Evolutionary conservation across 2,113 vertebrate species (phyloP).

Genomic region (Phalacrocorax brasilianus): DNA sequence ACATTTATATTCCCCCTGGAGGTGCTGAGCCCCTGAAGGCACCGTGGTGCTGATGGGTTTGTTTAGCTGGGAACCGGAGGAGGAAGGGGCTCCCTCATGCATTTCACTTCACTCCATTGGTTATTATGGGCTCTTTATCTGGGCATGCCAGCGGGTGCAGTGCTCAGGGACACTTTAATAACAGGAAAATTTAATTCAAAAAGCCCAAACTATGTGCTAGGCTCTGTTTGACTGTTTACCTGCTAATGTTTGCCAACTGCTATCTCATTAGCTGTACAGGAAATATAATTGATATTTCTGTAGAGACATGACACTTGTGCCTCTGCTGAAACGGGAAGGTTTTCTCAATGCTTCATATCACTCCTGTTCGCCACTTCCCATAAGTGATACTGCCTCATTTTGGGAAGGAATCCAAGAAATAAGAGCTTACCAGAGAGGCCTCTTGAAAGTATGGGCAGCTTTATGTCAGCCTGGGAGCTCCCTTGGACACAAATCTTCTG

Average conservation of each 20-base stretch:
- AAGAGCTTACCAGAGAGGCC: constrained; percentile 63
- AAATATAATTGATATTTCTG: constrained; percentile 67
- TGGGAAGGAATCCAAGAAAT: constrained; percentile 65
- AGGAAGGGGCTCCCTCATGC: background rate
- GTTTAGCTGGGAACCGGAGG: background rate
- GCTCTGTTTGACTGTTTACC: constrained; percentile 56
- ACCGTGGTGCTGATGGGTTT: background rate
- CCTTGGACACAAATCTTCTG: constrained; percentile 59
- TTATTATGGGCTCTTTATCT: background rate
- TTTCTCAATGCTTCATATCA: constrained; percentile 26
- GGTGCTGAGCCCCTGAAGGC: background rate
- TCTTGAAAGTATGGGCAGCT: constrained; percentile 63
- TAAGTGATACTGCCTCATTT: constrained; percentile 47
- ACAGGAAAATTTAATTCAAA: background rate
- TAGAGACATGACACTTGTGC: constrained; percentile 52
- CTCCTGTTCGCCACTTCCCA: constrained; percentile 22
- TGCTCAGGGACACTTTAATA: background rate
- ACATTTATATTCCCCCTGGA: accelerated
- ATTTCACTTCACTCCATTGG: background rate
- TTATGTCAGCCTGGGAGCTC: constrained; percentile 65
- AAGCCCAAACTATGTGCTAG: background rate
- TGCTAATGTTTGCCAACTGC: constrained; percentile 60
- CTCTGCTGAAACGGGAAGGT: constrained; percentile 13
- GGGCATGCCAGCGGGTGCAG: background rate
- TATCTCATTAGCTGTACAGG: constrained; percentile 61